phyloP scores from a whole-genome alignment of 2,888 invertebrate species.

The Ichneumon xanthorius region DNA sequence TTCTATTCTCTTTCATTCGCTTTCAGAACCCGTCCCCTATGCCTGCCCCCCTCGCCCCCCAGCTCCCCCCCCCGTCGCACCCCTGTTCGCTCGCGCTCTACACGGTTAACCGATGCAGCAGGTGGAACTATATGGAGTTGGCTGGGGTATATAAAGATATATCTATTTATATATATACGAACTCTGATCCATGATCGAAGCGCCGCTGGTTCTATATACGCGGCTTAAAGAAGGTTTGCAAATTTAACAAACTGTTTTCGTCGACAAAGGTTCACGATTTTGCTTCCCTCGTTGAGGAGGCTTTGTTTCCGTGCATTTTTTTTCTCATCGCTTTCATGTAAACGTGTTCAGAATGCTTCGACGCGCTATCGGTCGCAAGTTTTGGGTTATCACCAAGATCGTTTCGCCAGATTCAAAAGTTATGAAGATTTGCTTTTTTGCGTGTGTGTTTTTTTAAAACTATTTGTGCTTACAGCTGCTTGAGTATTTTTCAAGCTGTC shows the following conservation, averaged over 20 bases:
- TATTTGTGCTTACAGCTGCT: no score
- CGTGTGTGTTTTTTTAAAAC: no score
- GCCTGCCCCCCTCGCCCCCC: neutral
- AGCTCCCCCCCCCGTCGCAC: neutral
- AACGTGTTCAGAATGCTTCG: neutral
- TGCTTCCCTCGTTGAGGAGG: no score
- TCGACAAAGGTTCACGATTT: no score
- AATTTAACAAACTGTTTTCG: no score
- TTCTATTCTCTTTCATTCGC: neutral
- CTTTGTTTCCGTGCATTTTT: no score
- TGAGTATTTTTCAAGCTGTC: no score
- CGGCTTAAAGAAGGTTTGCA: no score
- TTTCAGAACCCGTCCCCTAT: neutral
- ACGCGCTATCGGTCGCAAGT: neutral
- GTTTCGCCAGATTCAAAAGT: no score
- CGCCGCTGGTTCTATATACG: neutral
- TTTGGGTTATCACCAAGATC: neutral
- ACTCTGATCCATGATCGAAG: slow-evolving; percentile 1
- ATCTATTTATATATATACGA: neutral
- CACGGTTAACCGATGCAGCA: slow-evolving; percentile 6
- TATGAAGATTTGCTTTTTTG: no score
- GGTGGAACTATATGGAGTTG: neutral
- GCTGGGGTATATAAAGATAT: neutral
- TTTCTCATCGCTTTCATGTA: neutral
- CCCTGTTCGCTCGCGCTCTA: neutral